These are phyloP conservation scores for Actinia equina DNA, from an alignment of 64 coral and sea anemone genomes.

Conservation along the genomic window DNA sequence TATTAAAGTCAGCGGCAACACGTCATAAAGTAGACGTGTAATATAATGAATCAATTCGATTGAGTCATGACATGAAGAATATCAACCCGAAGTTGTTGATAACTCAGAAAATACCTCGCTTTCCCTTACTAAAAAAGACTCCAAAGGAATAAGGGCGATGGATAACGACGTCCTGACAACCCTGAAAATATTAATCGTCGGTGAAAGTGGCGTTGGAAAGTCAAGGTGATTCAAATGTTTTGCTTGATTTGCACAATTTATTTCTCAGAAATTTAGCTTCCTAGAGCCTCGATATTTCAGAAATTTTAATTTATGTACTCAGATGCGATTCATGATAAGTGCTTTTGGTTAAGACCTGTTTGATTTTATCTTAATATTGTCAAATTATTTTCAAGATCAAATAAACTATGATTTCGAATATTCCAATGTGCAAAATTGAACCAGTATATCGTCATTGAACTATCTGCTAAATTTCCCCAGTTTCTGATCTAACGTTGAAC, in stretches of 20 bases:
- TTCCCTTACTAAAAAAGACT: not conserved
- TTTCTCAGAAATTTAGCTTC: not conserved
- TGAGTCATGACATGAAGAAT: not conserved
- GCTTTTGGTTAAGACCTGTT: not conserved
- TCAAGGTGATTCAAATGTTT: constrained; percentile 59
- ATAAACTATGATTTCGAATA: not conserved
- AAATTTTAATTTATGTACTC: not conserved
- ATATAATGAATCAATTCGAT: not conserved
- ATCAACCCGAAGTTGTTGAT: not conserved
- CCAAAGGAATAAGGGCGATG: constrained; percentile 22
- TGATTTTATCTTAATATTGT: not conserved
- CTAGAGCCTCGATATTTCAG: not conserved
- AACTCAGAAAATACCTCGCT: not conserved
- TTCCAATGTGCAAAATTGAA: not conserved
- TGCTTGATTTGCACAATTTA: not conserved
- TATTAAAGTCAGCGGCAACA: not conserved
- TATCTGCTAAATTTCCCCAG: not conserved
- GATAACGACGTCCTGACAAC: constrained; percentile 96
- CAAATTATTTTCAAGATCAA: not conserved
- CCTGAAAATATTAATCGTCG: constrained; percentile 94
- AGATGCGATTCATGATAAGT: not conserved
- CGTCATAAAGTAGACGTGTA: constrained; percentile 26
- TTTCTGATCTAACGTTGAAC: not conserved
- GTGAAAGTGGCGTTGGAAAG: constrained; percentile 99
- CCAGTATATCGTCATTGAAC: constrained; percentile 3